These are phyloP conservation scores for Salmo trutta DNA, from an alignment of 2,797 vertebrate species.

Conservation along the genomic window DNA sequence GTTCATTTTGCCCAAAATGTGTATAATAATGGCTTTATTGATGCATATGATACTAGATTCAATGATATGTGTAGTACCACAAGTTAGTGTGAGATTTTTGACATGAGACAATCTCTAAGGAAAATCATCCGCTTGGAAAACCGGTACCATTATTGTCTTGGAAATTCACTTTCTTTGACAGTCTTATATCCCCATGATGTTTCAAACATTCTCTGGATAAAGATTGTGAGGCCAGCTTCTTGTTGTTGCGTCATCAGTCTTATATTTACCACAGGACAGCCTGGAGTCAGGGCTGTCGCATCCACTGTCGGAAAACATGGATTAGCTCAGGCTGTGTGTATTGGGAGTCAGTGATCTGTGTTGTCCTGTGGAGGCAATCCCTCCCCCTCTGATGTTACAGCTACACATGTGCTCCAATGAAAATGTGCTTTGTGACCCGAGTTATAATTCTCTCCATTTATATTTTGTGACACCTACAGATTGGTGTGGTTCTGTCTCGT, in stretches of 20 bases:
- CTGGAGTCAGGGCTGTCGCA: not conserved
- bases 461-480: slow-evolving; percentile 11
- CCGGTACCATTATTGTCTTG: no score
- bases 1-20: no score
- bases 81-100: no score
- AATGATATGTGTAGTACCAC: no score
- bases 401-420: no score
- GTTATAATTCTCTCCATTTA: not conserved
- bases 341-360: slow-evolving; percentile 42
- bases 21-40: no score
- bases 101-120: no score
- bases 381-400: not conserved
- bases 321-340: no score
- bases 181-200: not conserved
- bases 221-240: not conserved
- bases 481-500: slow-evolving; percentile 32
- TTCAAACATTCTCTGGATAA: not conserved
- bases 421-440: not conserved
- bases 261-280: slow-evolving; percentile 26
- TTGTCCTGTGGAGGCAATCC: slow-evolving; percentile 13
- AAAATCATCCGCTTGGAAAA: no score
- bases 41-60: no score
- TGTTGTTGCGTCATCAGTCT: not conserved
- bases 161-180: no score
- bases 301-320: slow-evolving; percentile 24